phyloP scores from a whole-genome alignment of 2,888 invertebrate species.

The Myopa tessellatipennis region DNA sequence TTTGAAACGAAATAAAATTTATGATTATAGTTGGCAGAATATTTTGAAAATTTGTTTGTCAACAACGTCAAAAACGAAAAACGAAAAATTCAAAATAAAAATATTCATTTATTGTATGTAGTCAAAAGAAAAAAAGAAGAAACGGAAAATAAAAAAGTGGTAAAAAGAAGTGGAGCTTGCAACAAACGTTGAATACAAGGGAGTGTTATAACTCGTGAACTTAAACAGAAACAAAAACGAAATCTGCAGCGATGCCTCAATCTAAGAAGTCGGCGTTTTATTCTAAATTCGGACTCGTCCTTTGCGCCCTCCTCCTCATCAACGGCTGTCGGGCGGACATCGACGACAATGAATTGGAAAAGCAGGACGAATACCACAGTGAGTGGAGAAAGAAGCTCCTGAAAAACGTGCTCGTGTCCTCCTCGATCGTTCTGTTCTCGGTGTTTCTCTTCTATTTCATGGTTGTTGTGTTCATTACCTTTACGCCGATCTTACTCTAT shows the following conservation, averaged over 20 bases:
- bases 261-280: background rate
- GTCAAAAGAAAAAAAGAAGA: constrained; percentile 2
- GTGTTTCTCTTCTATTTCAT: constrained; percentile 24
- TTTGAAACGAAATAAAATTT: too few relatives aligned
- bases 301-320: constrained; percentile 46
- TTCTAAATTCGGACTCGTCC: constrained; percentile 41
- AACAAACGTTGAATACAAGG: background rate
- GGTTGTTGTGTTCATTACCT: constrained; percentile 11
- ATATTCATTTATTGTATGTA: constrained; percentile 4
- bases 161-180: background rate
- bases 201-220: background rate
- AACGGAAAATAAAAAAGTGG: constrained; percentile 29
- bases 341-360: constrained; percentile 56
- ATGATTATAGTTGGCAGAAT: background rate
- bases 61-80: constrained; percentile 13
- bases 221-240: background rate
- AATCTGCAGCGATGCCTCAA: background rate
- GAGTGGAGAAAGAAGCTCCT: constrained; percentile 50
- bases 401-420: constrained; percentile 6
- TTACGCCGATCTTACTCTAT: constrained; percentile 24
- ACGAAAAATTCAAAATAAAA: background rate
- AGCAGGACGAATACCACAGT: constrained; percentile 52
- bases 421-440: constrained; percentile 11
- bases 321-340: constrained; percentile 53
- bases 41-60: constrained; percentile 8